A percentile compares a stretch with the other conserved stretches of the same genome.
These are phyloP conservation scores for Ophiothrix spiculata DNA, from an alignment of 35 echinoderm and acorn worm genomes.

Conservation along the genomic window DNA sequence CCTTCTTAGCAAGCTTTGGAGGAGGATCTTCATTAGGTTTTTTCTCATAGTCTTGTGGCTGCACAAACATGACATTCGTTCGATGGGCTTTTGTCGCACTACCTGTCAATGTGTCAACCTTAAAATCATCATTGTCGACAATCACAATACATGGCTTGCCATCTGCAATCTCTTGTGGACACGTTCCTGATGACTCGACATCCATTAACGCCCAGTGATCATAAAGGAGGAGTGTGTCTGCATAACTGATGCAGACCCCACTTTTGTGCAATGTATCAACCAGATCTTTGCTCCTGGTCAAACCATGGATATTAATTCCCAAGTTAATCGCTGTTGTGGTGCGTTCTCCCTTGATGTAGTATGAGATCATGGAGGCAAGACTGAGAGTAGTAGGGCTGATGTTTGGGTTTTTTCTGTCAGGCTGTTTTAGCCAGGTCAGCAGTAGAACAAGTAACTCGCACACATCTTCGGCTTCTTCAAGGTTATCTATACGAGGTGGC, in stretches of 20 bases:
- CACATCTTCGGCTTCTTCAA: conserved; percentile 31
- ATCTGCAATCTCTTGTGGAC: conserved; percentile 17
- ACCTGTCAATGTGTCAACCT: conserved; percentile 41
- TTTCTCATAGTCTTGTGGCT: conserved; percentile 1
- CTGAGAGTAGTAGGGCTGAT: conserved; percentile 23
- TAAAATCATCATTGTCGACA: conserved; percentile 52
- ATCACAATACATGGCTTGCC: conserved; percentile 32
- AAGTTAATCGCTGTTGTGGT: conserved; percentile 6
- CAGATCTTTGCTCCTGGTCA: conserved; percentile 28
- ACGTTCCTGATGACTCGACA: conserved; percentile 18
- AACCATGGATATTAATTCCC: conserved; percentile 11
- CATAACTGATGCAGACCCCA: conserved; percentile 45
- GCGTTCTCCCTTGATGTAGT: conserved; percentile 14
- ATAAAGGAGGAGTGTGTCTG: conserved; percentile 14
- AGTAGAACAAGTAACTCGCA: conserved; percentile 42
- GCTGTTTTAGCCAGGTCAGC: conserved; percentile 52
- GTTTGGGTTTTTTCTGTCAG: conserved; percentile 11
- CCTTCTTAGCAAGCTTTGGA: background rate
- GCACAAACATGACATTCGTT: background rate
- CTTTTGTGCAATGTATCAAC: conserved; percentile 16
- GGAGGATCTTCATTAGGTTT: background rate
- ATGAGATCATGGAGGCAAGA: conserved; percentile 17
- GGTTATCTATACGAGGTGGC: conserved; percentile 37
- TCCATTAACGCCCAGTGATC: conserved; percentile 18
- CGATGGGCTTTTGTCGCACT: background rate